Base-by-base conservation (phyloP, 2,888 invertebrate species). In the Plebejus anna region DNA sequence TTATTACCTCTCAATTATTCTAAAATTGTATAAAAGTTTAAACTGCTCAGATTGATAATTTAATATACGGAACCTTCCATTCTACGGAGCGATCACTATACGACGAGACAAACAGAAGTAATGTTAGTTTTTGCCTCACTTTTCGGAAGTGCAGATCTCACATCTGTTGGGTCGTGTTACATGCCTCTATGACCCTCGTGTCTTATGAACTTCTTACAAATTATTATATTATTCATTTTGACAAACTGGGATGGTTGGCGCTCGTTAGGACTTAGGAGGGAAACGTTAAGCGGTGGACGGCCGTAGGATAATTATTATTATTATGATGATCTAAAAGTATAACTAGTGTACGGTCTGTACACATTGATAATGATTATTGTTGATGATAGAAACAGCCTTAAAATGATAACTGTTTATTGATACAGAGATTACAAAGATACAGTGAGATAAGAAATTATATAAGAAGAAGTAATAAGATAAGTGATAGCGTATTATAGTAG, bases 101-200 rank as follows among this genome's bases (percentile, higher is more conserved):
- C 66, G 66, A 1, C 16, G 36, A 66, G 66, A 66, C 16, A 66
- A 70, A 51, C 76, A 16, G 76, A 32, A 55, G 9, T 42, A 70
- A 77, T 75, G 70, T 32, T 38, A 77, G 80, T 90, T 90, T 90
- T 90, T 88, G 84, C 82, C 61, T 42, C 80, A 85, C 83, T 87
- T 88, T 88, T 92, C 88, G 92, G 92, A 92, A 92, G 92, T 91
- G 88, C 86, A 86, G 87, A 88, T 88, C 88, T 88, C 88, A 89
- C 92, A 92, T 91, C 87, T 92, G 92, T 79, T 81, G 88, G 82
- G 79, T 91, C 89, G 81, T 42, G 81, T 91, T 90, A 88, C 90
- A 79, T 76, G 77, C 75, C 77, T 80, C 66, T 79, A 79, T 80
- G 82, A 84, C 84, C 83, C 82, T 77, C 76, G 76, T 78, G 16